Evolutionary conservation across 2,797 vertebrate genomes (phyloP), one percentile per base, ranked within the genome.

Genomic region (Phyllotis vaccarum): DNA sequence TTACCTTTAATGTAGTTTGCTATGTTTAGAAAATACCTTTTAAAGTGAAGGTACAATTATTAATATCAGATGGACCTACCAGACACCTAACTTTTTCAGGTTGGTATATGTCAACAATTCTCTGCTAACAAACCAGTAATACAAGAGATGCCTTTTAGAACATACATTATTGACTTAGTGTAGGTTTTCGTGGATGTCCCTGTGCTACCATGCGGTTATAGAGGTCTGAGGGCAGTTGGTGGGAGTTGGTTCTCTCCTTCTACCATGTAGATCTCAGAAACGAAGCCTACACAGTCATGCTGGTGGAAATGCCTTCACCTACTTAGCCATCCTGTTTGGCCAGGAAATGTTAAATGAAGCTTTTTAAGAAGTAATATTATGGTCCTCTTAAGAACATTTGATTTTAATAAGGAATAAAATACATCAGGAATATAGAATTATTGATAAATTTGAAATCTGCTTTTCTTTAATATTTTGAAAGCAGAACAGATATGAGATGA

Each of bases 381-480:
- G 24, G 24, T 72, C 0, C 46, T 83, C 0, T 2, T 31, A n/a
- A 68, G 6, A 93, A 64, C 2, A 58, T 85, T 81, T 92, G 27
- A 5, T 86, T 29, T 40, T 90, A 49, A 91, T 2, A 37, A n/a
- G 4, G 40, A 90, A 29, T 29, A 13, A 90, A 82, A 17, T 24
- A 1, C 19, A 75, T 11, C 1, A 10, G 29, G 66, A 92, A 54
- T 86, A 31, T 86, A 76, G 68, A 94, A 52, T 43, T 68, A 2
- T 91, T 34, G 5, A 34, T 75, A 70, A 82, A 56, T 92, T 62
- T 54, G 81, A 56, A 89, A 74, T 40, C n/a, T 2, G 66, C 66
- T 93, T 93, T 94, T 21, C 81, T 91, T 54, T 56, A 82, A 49
- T 91, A 3, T 87, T 96, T 58, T 89, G 86, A 74, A 86, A 80